Conservation (phyloP, 2,797 vertebrate species). For the Sparidentex hasta region DNA sequence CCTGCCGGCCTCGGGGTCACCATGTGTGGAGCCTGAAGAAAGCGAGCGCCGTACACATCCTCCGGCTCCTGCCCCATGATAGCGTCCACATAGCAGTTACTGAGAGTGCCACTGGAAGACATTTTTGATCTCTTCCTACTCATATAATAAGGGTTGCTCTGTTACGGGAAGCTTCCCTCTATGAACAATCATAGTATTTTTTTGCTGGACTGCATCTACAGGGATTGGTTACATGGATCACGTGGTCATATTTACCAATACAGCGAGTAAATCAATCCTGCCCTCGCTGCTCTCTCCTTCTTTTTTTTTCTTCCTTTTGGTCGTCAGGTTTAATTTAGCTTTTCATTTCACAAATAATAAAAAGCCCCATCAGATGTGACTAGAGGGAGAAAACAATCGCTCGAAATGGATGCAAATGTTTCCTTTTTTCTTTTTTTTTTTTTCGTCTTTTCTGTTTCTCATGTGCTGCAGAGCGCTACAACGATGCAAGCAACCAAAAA, state of each 20-base stretch:
- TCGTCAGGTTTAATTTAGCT: constrained; percentile 77
- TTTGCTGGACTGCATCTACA: constrained; percentile 95
- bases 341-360: constrained; percentile 75
- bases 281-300: constrained; percentile 76
- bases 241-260: constrained; percentile 99
- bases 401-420: constrained; percentile 27
- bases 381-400: constrained; percentile 23
- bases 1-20: constrained; percentile 94
- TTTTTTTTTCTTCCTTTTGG: constrained; percentile 65
- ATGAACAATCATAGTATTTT: constrained; percentile 97
- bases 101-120: constrained; percentile 96
- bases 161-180: constrained; percentile 94
- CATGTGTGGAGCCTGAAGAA: constrained; percentile 90
- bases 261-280: constrained; percentile 98
- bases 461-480: constrained; percentile 61
- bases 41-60: constrained; percentile 93
- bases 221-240: constrained; percentile 99
- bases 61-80: constrained; percentile 95
- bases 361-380: constrained; percentile 52
- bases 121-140: constrained; percentile 93
- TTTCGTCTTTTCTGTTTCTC: not conserved
- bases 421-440: not conserved
- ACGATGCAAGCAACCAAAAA: constrained; percentile 78
- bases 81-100: constrained; percentile 98
- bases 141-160: constrained; percentile 95